A percentile compares a stretch with the other conserved stretches of the same genome.
Conservation (phyloP, 2,888 invertebrate genomes). For the Agrotis segetum region DNA sequence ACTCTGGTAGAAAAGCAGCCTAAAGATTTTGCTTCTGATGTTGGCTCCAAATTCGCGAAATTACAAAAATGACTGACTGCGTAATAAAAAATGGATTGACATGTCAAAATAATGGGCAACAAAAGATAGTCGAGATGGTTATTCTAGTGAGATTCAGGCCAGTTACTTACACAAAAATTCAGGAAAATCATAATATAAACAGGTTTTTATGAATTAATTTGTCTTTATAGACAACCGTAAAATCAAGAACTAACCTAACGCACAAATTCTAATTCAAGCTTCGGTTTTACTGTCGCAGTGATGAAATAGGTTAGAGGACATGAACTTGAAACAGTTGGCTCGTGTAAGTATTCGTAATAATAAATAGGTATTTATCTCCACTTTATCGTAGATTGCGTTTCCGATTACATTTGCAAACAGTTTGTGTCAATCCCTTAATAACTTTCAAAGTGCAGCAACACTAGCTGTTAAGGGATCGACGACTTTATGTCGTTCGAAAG, state of each 20-base stretch:
- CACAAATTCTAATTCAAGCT: background rate
- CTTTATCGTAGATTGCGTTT: constrained; percentile 29
- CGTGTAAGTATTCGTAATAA: constrained; percentile 20
- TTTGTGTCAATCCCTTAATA: background rate
- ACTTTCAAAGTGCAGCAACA: background rate
- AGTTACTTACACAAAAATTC: background rate
- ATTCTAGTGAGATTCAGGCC: background rate
- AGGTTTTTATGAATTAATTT: background rate
- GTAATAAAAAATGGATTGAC: no score
- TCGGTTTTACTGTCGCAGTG: background rate
- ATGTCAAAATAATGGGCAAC: no score
- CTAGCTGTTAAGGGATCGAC: constrained; percentile 38
- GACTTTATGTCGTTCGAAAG: constrained; percentile 39
- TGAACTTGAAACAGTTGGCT: constrained; percentile 23
- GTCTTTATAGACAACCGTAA: background rate
- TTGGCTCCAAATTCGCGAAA: background rate
- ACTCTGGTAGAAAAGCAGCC: no score
- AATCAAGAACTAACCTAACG: background rate
- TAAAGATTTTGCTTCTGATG: background rate
- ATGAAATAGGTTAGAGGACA: constrained; percentile 9
- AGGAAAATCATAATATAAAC: background rate
- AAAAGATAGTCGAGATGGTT: no score
- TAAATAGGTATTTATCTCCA: background rate
- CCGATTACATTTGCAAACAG: constrained; percentile 43
- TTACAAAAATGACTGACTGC: background rate